Percentiles rank a stretch among this genome's conserved stretches.
Conservation (phyloP, 2,888 invertebrate genomes). For the Scelioninae gen. 1 region DNA sequence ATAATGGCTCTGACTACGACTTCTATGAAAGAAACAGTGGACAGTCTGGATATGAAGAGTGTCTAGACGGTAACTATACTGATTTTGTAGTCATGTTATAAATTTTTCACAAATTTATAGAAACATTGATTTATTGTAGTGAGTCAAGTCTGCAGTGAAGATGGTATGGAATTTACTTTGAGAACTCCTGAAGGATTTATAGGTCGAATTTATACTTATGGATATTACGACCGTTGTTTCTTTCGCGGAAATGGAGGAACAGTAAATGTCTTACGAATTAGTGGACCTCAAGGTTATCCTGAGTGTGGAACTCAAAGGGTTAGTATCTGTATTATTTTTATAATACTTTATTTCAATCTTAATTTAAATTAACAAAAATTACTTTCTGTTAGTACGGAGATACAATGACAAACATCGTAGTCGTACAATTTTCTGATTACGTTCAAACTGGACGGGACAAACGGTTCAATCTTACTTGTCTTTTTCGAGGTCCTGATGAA, state of each 20-base stretch:
- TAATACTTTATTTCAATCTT: not conserved
- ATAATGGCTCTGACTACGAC: constrained; percentile 92
- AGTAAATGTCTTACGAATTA: constrained; percentile 92
- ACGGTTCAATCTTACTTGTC: constrained; percentile 95
- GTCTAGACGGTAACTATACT: constrained; percentile 95
- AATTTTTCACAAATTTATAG: no score
- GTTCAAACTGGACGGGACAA: constrained; percentile 96
- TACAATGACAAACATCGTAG: constrained; percentile 96
- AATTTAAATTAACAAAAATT: not conserved
- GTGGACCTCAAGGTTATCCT: constrained; percentile 96
- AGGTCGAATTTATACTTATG: constrained; percentile 95
- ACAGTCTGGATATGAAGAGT: constrained; percentile 90
- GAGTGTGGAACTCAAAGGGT: constrained; percentile 95
- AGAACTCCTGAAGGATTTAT: constrained; percentile 94
- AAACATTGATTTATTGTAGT: constrained; percentile 85
- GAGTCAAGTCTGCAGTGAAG: constrained; percentile 95
- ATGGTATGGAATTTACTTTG: constrained; percentile 96
- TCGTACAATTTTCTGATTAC: constrained; percentile 96
- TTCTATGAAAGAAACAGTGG: constrained; percentile 92
- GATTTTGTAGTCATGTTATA: no score
- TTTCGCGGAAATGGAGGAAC: constrained; percentile 95
- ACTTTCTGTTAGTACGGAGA: constrained; percentile 90
- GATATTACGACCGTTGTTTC: constrained; percentile 95
- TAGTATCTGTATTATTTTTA: constrained; percentile 12
- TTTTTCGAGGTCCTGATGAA: constrained; percentile 95